Conservation (phyloP, 1,140 invertebrate genomes). For the Watersipora subatra region DNA sequence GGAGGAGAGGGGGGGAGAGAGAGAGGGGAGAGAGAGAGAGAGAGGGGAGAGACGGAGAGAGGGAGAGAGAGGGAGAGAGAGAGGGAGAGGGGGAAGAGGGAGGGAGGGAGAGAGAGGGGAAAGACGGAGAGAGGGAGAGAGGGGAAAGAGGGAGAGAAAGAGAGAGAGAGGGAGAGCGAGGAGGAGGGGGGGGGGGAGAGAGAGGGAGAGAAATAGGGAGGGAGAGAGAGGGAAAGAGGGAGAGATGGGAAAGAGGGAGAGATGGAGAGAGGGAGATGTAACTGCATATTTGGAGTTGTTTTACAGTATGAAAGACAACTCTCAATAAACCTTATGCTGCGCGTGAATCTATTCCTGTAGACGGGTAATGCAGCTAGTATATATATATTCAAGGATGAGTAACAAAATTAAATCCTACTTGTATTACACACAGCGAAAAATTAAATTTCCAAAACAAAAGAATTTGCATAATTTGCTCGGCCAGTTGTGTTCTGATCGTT, state of each 20-base stretch:
- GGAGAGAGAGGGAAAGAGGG: no score
- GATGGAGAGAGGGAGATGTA: no score
- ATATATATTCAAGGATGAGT: slow-evolving; percentile 1
- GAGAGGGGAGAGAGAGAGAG: background rate
- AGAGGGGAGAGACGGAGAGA: background rate
- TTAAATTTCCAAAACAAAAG: background rate
- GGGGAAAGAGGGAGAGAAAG: background rate
- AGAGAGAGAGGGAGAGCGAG: slow-evolving; percentile 1
- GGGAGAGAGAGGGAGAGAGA: background rate
- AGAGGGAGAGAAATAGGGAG: no score
- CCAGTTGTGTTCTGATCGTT: no score
- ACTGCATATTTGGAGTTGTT: no score
- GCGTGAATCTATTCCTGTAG: no score
- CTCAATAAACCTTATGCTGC: no score
- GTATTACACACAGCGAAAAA: background rate
- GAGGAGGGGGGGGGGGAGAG: no score
- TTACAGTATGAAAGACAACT: no score
- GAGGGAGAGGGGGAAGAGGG: slow-evolving; percentile 6
- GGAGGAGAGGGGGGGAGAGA: background rate
- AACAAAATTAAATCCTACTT: background rate
- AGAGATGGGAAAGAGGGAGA: no score
- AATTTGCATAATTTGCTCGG: no score
- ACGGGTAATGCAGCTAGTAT: no score
- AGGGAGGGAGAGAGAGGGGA: background rate
- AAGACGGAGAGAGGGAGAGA: background rate